A percentile compares a stretch with the other conserved stretches of the same genome.
Conservation (phyloP, 2,888 invertebrate species). For the Geophilus truncorum region DNA sequence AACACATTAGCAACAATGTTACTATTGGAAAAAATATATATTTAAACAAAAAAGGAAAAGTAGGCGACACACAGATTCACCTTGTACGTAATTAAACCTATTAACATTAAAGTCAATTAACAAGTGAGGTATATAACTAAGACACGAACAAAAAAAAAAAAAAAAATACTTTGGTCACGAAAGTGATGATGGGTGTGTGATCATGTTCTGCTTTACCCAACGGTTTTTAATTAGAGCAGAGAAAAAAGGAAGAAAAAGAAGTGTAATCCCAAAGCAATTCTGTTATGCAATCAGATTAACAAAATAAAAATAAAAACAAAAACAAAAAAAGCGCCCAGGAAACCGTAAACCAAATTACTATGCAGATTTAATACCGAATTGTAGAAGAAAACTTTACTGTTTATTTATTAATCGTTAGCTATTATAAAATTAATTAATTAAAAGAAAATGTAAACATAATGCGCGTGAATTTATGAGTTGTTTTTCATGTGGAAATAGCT, state of each 20-base stretch:
- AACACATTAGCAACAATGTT: conserved; percentile 15
- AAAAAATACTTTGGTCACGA: conserved; percentile 21
- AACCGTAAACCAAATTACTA: background rate
- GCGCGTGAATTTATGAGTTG: background rate
- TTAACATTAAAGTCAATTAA: conserved; percentile 11
- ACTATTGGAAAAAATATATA: background rate
- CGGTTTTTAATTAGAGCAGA: background rate
- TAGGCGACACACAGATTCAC: conserved; percentile 1
- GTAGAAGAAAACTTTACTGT: background rate
- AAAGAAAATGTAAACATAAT: background rate
- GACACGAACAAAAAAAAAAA: conserved; percentile 7
- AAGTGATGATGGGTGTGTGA: background rate
- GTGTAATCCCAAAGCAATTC: background rate
- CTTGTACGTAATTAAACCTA: conserved; percentile 1
- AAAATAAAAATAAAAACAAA: background rate
- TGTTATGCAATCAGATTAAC: background rate
- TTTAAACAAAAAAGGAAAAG: background rate
- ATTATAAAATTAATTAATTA: background rate
- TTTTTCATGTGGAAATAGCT: conserved; percentile 4
- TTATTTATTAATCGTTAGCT: conserved; percentile 18
- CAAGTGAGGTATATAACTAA: conserved; percentile 23
- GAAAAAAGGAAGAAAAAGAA: background rate
- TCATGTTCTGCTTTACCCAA: background rate
- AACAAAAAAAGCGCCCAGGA: background rate
- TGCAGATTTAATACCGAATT: background rate